phyloP scores from a whole-genome alignment of 2,797 vertebrate species.

The Xenentodon cancila region DNA sequence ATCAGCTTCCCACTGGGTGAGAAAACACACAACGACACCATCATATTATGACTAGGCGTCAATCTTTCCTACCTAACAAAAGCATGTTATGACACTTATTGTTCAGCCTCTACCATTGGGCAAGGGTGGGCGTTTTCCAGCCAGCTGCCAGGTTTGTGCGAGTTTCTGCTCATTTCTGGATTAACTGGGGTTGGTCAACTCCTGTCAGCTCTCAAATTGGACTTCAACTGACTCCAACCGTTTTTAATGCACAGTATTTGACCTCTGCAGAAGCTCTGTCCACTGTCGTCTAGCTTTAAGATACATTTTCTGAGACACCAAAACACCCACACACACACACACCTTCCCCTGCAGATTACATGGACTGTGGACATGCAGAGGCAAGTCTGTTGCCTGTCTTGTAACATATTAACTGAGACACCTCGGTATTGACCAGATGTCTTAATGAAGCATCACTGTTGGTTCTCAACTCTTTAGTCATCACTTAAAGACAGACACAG shows the following conservation, averaged over 20 bases:
- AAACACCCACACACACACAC: neutral
- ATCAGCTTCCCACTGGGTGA: conserved; percentile 95
- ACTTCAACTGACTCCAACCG: too few relatives aligned
- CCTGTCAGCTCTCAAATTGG: too few relatives aligned
- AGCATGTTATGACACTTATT: conserved; percentile 30
- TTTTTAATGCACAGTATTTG: too few relatives aligned
- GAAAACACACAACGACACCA: conserved; percentile 32
- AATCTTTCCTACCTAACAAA: conserved; percentile 13
- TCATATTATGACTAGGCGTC: neutral
- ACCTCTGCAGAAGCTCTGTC: conserved; percentile 14
- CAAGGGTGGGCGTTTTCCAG: too few relatives aligned
- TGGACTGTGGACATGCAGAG: conserved; percentile 2
- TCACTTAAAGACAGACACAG: conserved; percentile 53
- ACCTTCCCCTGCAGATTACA: neutral
- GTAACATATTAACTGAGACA: conserved; percentile 57
- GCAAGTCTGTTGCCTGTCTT: conserved; percentile 20
- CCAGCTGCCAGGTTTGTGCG: too few relatives aligned
- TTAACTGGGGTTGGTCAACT: too few relatives aligned
- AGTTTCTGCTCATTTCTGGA: too few relatives aligned
- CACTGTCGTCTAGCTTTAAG: neutral
- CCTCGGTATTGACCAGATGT: conserved; percentile 61
- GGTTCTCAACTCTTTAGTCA: conserved; percentile 59
- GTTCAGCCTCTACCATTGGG: conserved; percentile 5
- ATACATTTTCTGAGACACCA: conserved; percentile 9
- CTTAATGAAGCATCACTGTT: conserved; percentile 42